These are phyloP conservation scores for Eretmocerus hayati DNA, from an alignment of 2,888 invertebrate genomes.

Conservation along the genomic window DNA sequence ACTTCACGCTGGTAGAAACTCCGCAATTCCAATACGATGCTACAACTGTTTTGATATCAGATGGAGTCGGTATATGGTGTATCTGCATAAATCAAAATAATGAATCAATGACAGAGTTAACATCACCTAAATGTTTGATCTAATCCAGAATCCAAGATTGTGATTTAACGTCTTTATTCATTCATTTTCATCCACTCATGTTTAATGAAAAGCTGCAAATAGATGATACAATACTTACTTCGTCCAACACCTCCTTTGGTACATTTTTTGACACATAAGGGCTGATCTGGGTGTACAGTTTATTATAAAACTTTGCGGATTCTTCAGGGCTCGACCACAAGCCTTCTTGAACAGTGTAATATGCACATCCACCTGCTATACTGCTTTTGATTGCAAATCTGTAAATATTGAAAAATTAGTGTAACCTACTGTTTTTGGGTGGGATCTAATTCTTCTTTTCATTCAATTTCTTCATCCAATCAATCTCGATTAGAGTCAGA, in stretches of 20 bases:
- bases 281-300: slow-evolving; percentile 33
- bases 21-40: slow-evolving; percentile 32
- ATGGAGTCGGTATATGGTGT: slow-evolving; percentile 29
- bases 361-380: slow-evolving; percentile 40
- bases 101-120: no score
- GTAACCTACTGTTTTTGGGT: no score
- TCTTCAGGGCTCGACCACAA: slow-evolving; percentile 44
- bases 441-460: no score
- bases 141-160: no score
- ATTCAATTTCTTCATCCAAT: no score
- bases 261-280: slow-evolving; percentile 36
- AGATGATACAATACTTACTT: slow-evolving; percentile 26
- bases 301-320: slow-evolving; percentile 38
- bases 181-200: no score
- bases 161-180: no score
- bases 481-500: no score
- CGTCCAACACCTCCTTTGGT: slow-evolving; percentile 30
- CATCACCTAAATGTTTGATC: no score
- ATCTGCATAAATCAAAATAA: slow-evolving; percentile 24
- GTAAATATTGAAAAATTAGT: no score
- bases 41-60: slow-evolving; percentile 7
- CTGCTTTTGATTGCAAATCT: slow-evolving; percentile 40
- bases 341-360: slow-evolving; percentile 41
- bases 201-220: neutral
- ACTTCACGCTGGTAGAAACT: slow-evolving; percentile 32